Evolutionary conservation across 1,140 invertebrate species (phyloP).

Genomic region (Diorhabda elongata): DNA sequence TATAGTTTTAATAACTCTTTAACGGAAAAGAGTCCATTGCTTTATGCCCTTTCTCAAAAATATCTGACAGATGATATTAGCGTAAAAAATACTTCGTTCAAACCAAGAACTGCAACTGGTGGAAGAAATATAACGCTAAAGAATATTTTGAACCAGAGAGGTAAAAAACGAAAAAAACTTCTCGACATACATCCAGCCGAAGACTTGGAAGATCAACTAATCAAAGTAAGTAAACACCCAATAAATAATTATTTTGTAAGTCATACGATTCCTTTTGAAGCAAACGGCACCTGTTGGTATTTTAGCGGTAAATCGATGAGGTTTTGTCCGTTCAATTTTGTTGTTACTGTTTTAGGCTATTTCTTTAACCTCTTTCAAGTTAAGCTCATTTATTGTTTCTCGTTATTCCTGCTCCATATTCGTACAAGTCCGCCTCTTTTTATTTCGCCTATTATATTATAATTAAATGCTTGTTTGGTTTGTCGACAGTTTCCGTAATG

Average conservation of each 20-base stretch:
- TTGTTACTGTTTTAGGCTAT: background rate
- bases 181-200: slow-evolving; percentile 12
- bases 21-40: background rate
- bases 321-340: background rate
- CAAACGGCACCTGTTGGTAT: background rate
- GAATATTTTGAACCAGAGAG: background rate
- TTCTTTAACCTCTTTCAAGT: background rate
- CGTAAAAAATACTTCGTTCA: slow-evolving; percentile 5
- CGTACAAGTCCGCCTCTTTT: too few relatives aligned
- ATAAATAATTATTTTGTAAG: background rate
- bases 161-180: background rate
- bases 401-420: too few relatives aligned
- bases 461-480: too few relatives aligned
- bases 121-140: background rate
- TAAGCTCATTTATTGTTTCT: background rate
- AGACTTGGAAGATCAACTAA: slow-evolving; percentile 9
- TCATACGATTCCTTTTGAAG: background rate
- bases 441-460: too few relatives aligned
- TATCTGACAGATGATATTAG: background rate
- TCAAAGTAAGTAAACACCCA: background rate
- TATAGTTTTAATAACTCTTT: background rate
- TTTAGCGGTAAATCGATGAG: background rate
- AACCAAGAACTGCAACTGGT: background rate
- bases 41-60: background rate
- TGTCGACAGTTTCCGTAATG: too few relatives aligned